Percentiles rank a stretch among this genome's conserved stretches.
phyloP scores from a whole-genome alignment of 2,113 vertebrate species.

The Henicopernis longicauda region DNA sequence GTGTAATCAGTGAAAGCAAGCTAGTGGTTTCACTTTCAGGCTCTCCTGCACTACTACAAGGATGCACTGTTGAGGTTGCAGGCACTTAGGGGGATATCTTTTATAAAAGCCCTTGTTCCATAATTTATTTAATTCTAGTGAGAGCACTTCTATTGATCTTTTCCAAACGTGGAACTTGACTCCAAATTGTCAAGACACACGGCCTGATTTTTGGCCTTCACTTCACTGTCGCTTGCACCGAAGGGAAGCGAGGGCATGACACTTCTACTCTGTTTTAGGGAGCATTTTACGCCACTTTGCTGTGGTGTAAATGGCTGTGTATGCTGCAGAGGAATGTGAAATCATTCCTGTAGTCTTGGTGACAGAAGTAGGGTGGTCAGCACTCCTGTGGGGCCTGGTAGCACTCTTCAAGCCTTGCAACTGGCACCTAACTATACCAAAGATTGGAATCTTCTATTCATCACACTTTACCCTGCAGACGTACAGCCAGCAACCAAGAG shows the following conservation, averaged over 20 bases:
- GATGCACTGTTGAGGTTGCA: background rate
- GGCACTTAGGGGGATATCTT: background rate
- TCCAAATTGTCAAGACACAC: background rate
- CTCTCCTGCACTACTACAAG: background rate
- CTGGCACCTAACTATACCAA: conserved; percentile 1
- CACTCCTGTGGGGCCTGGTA: background rate
- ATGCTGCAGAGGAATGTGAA: background rate
- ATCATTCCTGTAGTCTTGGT: background rate
- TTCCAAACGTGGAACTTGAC: background rate
- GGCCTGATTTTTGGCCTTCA: background rate
- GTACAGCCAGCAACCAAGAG: background rate
- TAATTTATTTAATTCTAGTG: conserved; percentile 3
- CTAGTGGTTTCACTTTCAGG: background rate
- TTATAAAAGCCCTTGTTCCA: background rate
- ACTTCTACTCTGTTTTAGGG: background rate
- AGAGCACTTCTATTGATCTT: background rate
- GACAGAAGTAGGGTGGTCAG: background rate
- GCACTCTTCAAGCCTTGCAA: background rate
- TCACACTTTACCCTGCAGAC: background rate
- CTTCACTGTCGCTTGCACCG: background rate
- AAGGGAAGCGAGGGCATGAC: background rate
- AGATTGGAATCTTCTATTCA: background rate
- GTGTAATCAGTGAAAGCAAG: background rate
- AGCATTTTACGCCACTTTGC: background rate
- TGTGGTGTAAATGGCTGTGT: background rate